Evolutionary conservation across 1,140 invertebrate species (phyloP), one percentile per base, ranked within the genome.

Genomic region (Leptonema lineaticorne): DNA sequence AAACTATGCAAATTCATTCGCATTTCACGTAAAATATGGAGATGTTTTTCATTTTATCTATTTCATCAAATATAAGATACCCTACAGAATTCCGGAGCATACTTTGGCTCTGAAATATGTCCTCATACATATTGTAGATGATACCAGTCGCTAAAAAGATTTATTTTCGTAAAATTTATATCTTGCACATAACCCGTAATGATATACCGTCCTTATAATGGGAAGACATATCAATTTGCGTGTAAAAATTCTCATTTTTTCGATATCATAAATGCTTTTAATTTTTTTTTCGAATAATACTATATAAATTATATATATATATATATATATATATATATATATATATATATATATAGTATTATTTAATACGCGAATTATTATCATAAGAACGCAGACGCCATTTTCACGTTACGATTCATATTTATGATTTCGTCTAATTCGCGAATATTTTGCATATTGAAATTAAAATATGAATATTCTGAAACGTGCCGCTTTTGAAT

Each of bases 91-190:
- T 11, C 50, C 50, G 8, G 8, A 14, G 50, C 50, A 53, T 20
- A 33, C 37, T 26, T 24, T 53, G 22, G 50, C 24, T 18, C 50
- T 53, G 50, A 53, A 53, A 53, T 53, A 53, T 53, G 50, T 53
- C 50, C 50, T 53, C 50, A 53, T 53, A 53, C 50, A 53, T 53
- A 53, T 53, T 53, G 50, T 53, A 24, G 50, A 53, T 53, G 27
- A 14, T 53, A n/a, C 27, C 27, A 26, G 50, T 24, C 50, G 50
- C 50, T 53, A 53, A 53, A 22, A 53, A 53, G 50, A 53, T 53
- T 53, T 53, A 53, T 53, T 24, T 53, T 53, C 50, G n/a, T 53
- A 26, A 53, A 53, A 53, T 53, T 53, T 53, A 53, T 53, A 53
- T 20, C 22, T 6, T 14, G 27, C 24, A 53, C 14, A 53, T 53